phyloP scores from a whole-genome alignment of 2,888 invertebrate species.

The Vesta saturnalis region DNA sequence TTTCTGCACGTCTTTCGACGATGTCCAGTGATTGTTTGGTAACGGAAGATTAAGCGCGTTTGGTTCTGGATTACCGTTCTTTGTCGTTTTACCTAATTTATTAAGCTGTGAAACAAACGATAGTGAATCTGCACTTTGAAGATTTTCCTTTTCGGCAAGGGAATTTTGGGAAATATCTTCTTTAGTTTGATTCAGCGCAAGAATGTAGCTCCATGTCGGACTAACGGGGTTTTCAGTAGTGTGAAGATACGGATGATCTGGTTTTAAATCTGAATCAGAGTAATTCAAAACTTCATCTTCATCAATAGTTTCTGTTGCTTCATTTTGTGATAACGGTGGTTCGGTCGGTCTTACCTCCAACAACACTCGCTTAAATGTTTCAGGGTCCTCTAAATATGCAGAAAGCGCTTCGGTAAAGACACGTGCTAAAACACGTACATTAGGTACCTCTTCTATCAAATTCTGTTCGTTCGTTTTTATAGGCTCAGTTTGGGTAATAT shows the following conservation, averaged over 20 bases:
- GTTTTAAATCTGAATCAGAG: conserved; percentile 70
- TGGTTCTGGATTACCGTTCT: not conserved
- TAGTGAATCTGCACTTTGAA: conserved; percentile 76
- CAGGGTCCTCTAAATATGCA: conserved; percentile 84
- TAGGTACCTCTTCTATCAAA: conserved; percentile 68
- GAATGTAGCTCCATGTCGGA: conserved; percentile 50
- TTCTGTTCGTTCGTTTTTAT: conserved; percentile 72
- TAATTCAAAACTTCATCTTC: conserved; percentile 82
- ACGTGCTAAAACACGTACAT: conserved; percentile 81
- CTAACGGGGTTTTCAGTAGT: conserved; percentile 52
- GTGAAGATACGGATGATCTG: conserved; percentile 53
- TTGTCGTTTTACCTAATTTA: conserved; percentile 56
- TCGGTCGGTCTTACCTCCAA: conserved; percentile 83
- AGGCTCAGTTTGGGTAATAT: conserved; percentile 61
- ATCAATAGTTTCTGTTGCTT: conserved; percentile 59
- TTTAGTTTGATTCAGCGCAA: conserved; percentile 49
- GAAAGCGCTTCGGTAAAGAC: conserved; percentile 86
- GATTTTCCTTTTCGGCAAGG: conserved; percentile 67
- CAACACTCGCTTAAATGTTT: conserved; percentile 79
- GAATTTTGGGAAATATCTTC: conserved; percentile 51
- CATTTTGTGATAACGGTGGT: conserved; percentile 65
- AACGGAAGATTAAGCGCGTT: conserved; percentile 37
- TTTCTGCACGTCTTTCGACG: conserved; percentile 63
- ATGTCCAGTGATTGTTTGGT: conserved; percentile 57
- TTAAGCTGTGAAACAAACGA: conserved; percentile 72